Percentiles rank a stretch among this genome's conserved stretches.
phyloP scores from a whole-genome alignment of 2,113 vertebrate genomes.

The Echinops telfairi region DNA sequence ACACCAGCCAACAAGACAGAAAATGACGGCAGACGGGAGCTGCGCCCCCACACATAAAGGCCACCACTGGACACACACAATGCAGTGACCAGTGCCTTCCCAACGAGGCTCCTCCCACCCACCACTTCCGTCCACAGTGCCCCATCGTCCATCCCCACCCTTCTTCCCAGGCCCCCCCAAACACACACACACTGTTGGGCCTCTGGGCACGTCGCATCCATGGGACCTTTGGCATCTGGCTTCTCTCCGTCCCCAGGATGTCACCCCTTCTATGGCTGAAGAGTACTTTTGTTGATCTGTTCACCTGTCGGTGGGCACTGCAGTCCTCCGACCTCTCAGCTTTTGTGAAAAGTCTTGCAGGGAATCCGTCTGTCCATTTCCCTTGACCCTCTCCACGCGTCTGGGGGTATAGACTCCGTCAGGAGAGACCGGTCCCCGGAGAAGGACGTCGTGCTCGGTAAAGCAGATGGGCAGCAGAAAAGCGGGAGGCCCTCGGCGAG shows the following conservation, averaged over 20 bases:
- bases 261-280: neutral
- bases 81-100: too few relatives aligned
- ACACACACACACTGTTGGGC: neutral
- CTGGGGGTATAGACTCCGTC: too few relatives aligned
- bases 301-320: neutral
- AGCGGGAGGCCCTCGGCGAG: too few relatives aligned
- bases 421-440: too few relatives aligned
- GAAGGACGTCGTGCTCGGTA: too few relatives aligned
- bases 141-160: accelerated
- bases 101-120: neutral
- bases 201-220: neutral
- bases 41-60: too few relatives aligned
- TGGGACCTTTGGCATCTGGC: too few relatives aligned
- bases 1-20: too few relatives aligned
- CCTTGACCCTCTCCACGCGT: too few relatives aligned
- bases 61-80: too few relatives aligned
- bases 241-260: too few relatives aligned
- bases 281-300: accelerated
- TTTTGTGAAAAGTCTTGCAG: accelerated
- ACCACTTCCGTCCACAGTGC: neutral
- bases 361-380: neutral
- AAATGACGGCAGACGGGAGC: neutral
- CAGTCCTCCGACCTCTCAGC: neutral
- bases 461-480: too few relatives aligned
- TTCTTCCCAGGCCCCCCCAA: neutral